Percentiles rank a stretch among this genome's conserved stretches.
These are phyloP conservation scores for Tigriopus californicus DNA, from an alignment of 2,888 invertebrate species.

Conservation along the genomic window DNA sequence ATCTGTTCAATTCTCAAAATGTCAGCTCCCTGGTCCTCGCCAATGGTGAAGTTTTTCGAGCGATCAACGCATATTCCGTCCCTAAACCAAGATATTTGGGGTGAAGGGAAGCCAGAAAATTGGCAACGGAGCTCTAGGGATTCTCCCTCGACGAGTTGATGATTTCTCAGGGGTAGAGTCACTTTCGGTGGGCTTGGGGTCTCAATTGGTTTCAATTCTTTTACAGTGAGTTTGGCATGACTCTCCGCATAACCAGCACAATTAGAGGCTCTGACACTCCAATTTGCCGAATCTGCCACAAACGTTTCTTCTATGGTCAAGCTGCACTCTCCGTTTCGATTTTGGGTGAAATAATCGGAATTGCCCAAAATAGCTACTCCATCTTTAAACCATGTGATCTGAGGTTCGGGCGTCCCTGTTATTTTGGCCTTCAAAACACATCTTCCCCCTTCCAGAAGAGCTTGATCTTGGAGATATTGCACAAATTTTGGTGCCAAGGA, in stretches of 20 bases:
- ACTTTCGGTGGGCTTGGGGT: constrained; percentile 1
- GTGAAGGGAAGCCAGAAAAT: neutral
- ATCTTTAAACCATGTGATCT: neutral
- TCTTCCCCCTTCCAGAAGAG: neutral
- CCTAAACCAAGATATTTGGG: neutral
- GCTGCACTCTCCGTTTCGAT: neutral
- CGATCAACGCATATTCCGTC: neutral
- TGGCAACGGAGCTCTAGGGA: neutral
- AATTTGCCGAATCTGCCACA: neutral
- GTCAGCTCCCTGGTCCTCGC: neutral
- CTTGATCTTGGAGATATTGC: neutral
- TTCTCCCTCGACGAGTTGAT: neutral
- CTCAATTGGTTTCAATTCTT: neutral
- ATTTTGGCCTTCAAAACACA: neutral
- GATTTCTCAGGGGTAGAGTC: neutral
- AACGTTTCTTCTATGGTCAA: neutral
- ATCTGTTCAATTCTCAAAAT: neutral
- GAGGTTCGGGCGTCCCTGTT: neutral
- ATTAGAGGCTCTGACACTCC: neutral
- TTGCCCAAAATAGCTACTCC: neutral
- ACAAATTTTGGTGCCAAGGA: neutral
- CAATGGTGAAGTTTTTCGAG: neutral
- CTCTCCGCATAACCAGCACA: neutral
- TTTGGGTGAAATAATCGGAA: neutral
- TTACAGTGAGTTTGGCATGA: neutral